Evolutionary conservation across 2,797 vertebrate species (phyloP).

Genomic region (Enteromius anoplus): DNA sequence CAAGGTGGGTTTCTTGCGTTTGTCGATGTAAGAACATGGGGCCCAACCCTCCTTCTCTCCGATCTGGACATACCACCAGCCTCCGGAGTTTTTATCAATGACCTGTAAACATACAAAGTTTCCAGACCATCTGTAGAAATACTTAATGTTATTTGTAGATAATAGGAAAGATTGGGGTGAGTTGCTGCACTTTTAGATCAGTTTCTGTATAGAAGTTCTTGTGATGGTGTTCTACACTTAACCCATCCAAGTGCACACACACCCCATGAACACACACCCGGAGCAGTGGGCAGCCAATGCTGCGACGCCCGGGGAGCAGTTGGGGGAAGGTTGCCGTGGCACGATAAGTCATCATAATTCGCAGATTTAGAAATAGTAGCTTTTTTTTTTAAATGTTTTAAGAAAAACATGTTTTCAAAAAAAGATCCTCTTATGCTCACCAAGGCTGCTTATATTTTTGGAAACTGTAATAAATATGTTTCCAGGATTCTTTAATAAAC

Average conservation of each 20-base stretch:
- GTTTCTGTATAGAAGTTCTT: not conserved
- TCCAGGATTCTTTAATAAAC: not conserved
- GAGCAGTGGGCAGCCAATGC: no score
- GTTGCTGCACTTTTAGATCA: not conserved
- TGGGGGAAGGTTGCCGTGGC: no score
- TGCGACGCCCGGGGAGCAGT: no score
- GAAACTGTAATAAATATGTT: not conserved
- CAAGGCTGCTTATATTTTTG: not conserved
- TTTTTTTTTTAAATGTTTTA: not conserved
- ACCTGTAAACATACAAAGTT: constrained; percentile 76
- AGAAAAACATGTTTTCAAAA: not conserved
- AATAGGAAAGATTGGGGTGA: not conserved
- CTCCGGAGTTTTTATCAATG: constrained; percentile 97
- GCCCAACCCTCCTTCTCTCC: constrained; percentile 98
- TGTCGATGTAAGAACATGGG: constrained; percentile 96
- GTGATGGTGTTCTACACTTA: no score
- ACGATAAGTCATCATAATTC: not conserved
- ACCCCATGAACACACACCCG: no score
- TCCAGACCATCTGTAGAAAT: not conserved
- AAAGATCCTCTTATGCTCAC: not conserved
- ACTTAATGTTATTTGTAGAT: not conserved
- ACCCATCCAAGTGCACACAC: no score
- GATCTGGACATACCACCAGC: constrained; percentile 99
- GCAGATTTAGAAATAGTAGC: not conserved
- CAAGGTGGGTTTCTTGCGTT: constrained; percentile 95